Base-by-base conservation (phyloP, 2,888 invertebrate genomes). In the Empis stercorea region DNA sequence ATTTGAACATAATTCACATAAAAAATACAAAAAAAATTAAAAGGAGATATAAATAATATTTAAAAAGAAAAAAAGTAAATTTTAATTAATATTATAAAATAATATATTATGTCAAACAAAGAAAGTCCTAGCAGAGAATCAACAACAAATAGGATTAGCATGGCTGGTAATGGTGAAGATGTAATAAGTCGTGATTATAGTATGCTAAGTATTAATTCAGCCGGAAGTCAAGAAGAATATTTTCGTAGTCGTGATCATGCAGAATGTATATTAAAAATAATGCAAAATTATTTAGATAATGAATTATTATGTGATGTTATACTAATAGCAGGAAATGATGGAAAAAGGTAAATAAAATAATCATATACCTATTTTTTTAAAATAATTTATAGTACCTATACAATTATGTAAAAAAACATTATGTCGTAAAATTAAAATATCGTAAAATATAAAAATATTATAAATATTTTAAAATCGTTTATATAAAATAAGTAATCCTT, bases 301-400 rank as follows among this genome's bases (percentile, higher is more conserved):
- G 81, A 85, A 58, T 84, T 87, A 67, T 73, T 94, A 45, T 91
- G 89, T 63, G 94, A 94, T 73, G 86, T 94, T 44, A 80, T 80
- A 16, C 76, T 94, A 20, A 80, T 92, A 57, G 89, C 87, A 51
- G 89, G 84, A 63, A 71, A 70, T 54, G 73, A 72, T 65, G 79
- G 78, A 50, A 75, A 74, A 67, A 76, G 78, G 79, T 78, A 61
- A 61, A 60, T 56, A 15, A 39, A 13, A 15, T 11, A 15, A 11
- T 39, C 2, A 5, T 6, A 10, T 36, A 15, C 3, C 5, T 4
- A 20, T 20, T 20, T 20, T 4, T 20, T 20, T 20, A 4, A 36
- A 4, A 4, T 4, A 4, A 20, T 20, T 20, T 20, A 20, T 4
- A 20, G 20, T 3, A 20, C n/a, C n/a, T n/a, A n/a, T n/a, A n/a